Conservation (phyloP, 2,797 vertebrate species). For the Fringilla coelebs region DNA sequence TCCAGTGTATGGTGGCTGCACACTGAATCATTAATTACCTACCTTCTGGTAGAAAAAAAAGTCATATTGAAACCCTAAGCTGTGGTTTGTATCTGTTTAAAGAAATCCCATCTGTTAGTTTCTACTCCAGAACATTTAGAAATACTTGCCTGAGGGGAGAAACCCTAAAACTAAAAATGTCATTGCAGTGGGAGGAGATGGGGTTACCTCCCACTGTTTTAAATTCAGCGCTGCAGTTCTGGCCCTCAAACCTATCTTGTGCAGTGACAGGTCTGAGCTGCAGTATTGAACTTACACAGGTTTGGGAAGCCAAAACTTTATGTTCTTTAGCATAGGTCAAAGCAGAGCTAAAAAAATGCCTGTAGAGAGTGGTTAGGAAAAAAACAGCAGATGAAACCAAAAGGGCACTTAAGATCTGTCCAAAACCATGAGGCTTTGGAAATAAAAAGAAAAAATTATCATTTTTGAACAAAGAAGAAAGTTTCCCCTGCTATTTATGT, state of each 20-base stretch:
- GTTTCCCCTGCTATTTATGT: background rate
- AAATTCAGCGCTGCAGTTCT: conserved; percentile 24
- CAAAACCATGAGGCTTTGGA: background rate
- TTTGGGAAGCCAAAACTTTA: background rate
- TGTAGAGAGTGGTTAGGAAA: background rate
- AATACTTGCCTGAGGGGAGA: conserved; percentile 51
- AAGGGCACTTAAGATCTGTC: background rate
- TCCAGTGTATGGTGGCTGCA: conserved; percentile 57
- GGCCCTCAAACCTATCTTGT: background rate
- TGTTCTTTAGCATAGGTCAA: background rate
- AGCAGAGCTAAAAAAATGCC: background rate
- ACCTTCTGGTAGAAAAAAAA: conserved; percentile 39
- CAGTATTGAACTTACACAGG: background rate
- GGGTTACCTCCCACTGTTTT: conserved; percentile 26
- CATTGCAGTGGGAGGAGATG: background rate
- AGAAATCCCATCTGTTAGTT: conserved; percentile 70
- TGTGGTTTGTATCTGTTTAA: conserved; percentile 62
- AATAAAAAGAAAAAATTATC: background rate
- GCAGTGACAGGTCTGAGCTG: background rate
- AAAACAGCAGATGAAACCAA: background rate
- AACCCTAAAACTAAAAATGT: conserved; percentile 1
- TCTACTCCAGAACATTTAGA: conserved; percentile 60
- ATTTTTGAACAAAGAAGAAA: background rate
- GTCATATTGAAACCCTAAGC: conserved; percentile 15
- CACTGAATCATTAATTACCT: conserved; percentile 73